These are phyloP conservation scores for Oostethus manadensis DNA, from an alignment of 2,113 vertebrate species.

Conservation along the genomic window DNA sequence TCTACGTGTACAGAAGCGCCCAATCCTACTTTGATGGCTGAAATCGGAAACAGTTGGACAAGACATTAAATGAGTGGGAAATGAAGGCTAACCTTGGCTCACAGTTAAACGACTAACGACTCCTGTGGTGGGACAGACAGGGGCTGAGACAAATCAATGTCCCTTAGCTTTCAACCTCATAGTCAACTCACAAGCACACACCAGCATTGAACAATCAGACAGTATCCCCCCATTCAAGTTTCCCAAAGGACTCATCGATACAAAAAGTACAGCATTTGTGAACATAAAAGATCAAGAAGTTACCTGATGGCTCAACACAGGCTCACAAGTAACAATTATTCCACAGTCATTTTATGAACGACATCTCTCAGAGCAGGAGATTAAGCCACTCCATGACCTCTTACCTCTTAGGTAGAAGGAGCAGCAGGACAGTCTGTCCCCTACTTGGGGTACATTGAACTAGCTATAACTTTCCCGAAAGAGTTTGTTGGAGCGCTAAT, in stretches of 20 bases:
- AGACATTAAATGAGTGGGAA: not conserved
- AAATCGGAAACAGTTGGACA: not conserved
- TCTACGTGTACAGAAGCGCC: not conserved
- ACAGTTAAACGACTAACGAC: not conserved
- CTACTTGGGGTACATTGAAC: too few species aligned
- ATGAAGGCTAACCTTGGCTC: not conserved
- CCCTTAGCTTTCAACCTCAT: not conserved
- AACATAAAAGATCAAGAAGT: not conserved
- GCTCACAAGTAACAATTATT: too few species aligned
- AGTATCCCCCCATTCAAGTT: not conserved
- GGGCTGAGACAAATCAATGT: not conserved
- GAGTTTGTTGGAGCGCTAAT: too few species aligned
- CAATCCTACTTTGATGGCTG: not conserved
- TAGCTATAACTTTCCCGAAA: too few species aligned
- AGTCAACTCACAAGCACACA: not conserved
- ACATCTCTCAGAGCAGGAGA: too few species aligned
- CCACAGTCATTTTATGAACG: too few species aligned
- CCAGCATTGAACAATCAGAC: too few species aligned
- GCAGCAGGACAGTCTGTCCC: too few species aligned
- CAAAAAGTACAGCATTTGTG: not conserved
- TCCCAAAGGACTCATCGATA: not conserved
- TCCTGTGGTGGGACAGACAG: not conserved
- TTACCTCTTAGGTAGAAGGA: too few species aligned
- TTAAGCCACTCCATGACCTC: too few species aligned
- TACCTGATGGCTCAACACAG: too few species aligned